A percentile compares a stretch with the other conserved stretches of the same genome.
phyloP scores from a whole-genome alignment of 2,888 invertebrate species.

The Orchesellides sinensis region DNA sequence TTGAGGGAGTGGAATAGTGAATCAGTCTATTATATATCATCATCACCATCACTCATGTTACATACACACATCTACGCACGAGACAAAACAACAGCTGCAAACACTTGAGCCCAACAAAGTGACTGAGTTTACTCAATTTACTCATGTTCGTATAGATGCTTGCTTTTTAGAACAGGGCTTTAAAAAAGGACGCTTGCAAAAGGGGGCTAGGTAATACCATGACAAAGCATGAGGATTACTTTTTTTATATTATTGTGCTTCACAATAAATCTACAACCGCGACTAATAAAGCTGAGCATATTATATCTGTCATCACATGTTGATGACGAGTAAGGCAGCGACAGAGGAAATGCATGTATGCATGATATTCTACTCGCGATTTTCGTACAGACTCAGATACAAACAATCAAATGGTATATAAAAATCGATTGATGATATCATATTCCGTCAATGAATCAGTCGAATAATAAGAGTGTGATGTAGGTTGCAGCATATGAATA shows the following conservation, averaged over 20 bases:
- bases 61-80: too few relatives aligned
- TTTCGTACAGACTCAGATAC: too few relatives aligned
- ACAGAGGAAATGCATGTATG: too few relatives aligned
- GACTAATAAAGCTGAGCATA: conserved; percentile 31
- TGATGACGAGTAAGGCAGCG: background rate
- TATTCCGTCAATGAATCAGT: background rate
- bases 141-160: background rate
- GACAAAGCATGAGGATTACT: conserved; percentile 44
- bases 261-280: conserved; percentile 34
- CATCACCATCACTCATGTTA: background rate
- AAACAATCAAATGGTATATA: too few relatives aligned
- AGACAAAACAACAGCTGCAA: conserved; percentile 56
- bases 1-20: background rate
- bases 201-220: conserved; percentile 15
- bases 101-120: conserved; percentile 34
- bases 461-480: too few relatives aligned
- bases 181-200: background rate
- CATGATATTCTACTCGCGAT: too few relatives aligned
- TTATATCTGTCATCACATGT: conserved; percentile 43
- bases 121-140: background rate
- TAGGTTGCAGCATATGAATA: too few relatives aligned
- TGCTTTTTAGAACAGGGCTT: background rate
- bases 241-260: conserved; percentile 11
- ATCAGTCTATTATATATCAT: background rate
- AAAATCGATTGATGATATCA: too few relatives aligned